Evolutionary conservation across 2,888 invertebrate genomes (phyloP).

Genomic region (Lycia hirtaria): DNA sequence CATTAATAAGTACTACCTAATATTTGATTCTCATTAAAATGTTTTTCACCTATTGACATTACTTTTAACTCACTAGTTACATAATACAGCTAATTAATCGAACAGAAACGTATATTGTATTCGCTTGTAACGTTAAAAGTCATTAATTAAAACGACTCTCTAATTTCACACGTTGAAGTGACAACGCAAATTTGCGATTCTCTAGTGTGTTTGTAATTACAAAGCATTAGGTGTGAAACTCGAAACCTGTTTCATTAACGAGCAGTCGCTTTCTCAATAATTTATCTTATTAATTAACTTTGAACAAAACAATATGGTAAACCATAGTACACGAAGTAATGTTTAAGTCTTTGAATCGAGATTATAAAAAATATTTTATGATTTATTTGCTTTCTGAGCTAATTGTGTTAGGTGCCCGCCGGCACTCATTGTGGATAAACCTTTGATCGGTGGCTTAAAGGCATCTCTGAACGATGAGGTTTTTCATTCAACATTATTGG

Average conservation of each 20-base stretch:
- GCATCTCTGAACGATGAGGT: constrained; percentile 48
- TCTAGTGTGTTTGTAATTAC: constrained; percentile 70
- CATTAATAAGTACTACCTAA: too few species aligned
- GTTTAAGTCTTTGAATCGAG: constrained; percentile 61
- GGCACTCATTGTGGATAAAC: constrained; percentile 55
- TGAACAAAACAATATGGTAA: constrained; percentile 47
- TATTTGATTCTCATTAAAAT: too few species aligned
- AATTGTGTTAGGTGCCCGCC: constrained; percentile 68
- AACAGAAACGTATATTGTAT: constrained; percentile 51
- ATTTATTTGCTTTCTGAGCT: constrained; percentile 71
- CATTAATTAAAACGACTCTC: constrained; percentile 75
- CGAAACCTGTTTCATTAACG: constrained; percentile 68
- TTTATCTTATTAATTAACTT: constrained; percentile 70
- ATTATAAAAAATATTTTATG: constrained; percentile 68
- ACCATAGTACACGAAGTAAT: constrained; percentile 51
- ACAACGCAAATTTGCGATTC: constrained; percentile 72
- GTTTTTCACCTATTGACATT: constrained; percentile 12
- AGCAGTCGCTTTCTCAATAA: constrained; percentile 68
- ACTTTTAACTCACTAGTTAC: constrained; percentile 19
- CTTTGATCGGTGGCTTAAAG: constrained; percentile 56
- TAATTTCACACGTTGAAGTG: constrained; percentile 71
- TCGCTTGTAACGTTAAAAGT: constrained; percentile 62
- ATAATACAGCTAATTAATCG: constrained; percentile 40
- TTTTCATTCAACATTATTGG: constrained; percentile 54
- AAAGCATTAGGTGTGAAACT: constrained; percentile 65